These are phyloP conservation scores for Drosophila imparisetae DNA, from an alignment of 2,888 invertebrate species.

Conservation along the genomic window DNA sequence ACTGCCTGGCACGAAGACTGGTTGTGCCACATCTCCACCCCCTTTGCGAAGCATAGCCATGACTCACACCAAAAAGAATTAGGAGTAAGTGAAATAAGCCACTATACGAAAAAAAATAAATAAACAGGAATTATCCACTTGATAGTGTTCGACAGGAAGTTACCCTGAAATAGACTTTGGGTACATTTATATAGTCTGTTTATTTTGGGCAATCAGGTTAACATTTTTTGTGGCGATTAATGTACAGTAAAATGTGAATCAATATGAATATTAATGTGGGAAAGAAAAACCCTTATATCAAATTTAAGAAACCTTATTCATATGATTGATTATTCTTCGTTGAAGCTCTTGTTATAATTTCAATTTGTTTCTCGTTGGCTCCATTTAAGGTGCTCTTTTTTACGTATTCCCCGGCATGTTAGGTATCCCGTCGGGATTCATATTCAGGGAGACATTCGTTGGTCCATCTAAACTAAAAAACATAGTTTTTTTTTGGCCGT, in stretches of 20 bases:
- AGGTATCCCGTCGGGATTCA: not conserved
- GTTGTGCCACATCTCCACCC: not conserved
- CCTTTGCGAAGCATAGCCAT: constrained; percentile 28
- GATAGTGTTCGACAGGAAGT: not conserved
- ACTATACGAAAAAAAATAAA: not conserved
- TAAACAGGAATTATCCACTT: too few relatives aligned
- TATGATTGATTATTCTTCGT: not conserved
- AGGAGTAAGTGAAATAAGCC: constrained; percentile 43
- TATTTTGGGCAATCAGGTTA: not conserved
- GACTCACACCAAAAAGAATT: constrained; percentile 45
- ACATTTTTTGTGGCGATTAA: not conserved
- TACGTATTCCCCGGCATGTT: not conserved
- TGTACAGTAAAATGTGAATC: not conserved
- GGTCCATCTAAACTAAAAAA: not conserved
- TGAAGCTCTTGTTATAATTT: not conserved
- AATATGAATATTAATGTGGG: not conserved
- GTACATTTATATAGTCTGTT: not conserved
- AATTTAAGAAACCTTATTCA: not conserved
- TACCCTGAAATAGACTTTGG: constrained; percentile 1
- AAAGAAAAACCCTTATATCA: not conserved
- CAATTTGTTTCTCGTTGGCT: not conserved
- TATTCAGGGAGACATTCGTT: not conserved
- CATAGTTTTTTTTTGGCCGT: not conserved
- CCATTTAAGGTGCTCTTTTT: not conserved
- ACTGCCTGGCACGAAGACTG: constrained; percentile 5